phyloP scores from a whole-genome alignment of 2,113 vertebrate species.

The Chloebia gouldiae region DNA sequence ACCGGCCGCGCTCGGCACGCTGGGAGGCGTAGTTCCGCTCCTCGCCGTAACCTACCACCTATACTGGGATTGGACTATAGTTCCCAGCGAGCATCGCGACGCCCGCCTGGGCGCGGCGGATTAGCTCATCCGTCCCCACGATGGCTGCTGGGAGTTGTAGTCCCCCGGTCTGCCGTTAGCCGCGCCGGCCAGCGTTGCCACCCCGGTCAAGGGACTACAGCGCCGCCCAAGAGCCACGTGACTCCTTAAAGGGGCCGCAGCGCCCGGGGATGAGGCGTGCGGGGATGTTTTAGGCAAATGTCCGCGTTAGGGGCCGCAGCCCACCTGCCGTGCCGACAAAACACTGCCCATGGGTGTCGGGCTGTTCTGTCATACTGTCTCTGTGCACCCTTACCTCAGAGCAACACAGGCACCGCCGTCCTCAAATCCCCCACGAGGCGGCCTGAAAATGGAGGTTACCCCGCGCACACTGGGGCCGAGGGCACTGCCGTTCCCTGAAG shows the following conservation, averaged over 20 bases:
- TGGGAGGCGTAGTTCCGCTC: background rate
- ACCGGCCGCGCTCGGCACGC: background rate
- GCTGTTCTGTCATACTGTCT: background rate
- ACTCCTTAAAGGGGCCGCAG: slow-evolving; percentile 29
- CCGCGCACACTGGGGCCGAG: fast-evolving
- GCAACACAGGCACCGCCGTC: fast-evolving
- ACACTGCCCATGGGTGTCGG: fast-evolving
- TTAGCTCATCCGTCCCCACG: background rate
- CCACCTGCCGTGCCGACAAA: fast-evolving
- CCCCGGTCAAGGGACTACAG: slow-evolving; percentile 25
- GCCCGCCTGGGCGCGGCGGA: background rate
- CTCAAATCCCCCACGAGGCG: fast-evolving
- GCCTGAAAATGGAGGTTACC: background rate
- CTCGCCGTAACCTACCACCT: fast-evolving
- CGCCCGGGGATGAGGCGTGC: background rate
- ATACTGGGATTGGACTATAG: fast-evolving
- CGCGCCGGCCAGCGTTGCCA: background rate
- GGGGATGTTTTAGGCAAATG: background rate
- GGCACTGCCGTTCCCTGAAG: too few species aligned
- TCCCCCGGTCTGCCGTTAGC: background rate
- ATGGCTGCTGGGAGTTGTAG: slow-evolving; percentile 44
- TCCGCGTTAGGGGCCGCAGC: too few species aligned
- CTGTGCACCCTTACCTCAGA: background rate
- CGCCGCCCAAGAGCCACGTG: background rate
- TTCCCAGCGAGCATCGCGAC: slow-evolving; percentile 18